Conservation (phyloP, 2,797 vertebrate genomes). For the Crenichthys baileyi region DNA sequence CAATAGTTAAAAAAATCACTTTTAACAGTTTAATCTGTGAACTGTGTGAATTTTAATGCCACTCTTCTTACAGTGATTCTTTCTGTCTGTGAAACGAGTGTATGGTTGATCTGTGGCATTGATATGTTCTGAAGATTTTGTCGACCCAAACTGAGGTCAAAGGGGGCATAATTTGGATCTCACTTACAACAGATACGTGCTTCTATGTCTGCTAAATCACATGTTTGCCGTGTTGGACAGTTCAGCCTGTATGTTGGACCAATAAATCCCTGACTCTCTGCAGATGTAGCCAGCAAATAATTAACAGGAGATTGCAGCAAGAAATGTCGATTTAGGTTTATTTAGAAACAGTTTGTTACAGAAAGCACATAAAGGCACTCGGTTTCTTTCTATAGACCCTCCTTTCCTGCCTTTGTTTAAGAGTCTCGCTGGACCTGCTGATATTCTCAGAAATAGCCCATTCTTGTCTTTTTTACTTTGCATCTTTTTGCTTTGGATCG, state of each 20-base stretch:
- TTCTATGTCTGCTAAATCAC: not conserved
- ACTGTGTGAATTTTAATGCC: too few species aligned
- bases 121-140: not conserved
- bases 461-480: not conserved
- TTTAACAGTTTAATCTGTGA: too few species aligned
- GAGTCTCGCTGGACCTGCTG: constrained; percentile 5
- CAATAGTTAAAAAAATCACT: too few species aligned
- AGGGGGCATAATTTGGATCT: not conserved
- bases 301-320: not conserved
- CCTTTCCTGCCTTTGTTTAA: constrained; percentile 55
- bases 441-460: constrained; percentile 15
- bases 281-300: not conserved
- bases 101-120: too few species aligned
- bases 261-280: not conserved
- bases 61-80: too few species aligned
- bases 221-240: not conserved
- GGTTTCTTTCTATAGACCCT: constrained; percentile 26
- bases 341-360: not conserved
- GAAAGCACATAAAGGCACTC: not conserved
- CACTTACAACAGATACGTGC: not conserved
- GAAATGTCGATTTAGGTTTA: not conserved
- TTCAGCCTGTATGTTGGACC: not conserved
- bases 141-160: not conserved
- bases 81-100: too few species aligned
- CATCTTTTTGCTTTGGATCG: not conserved